Base-by-base conservation (phyloP, 2,797 vertebrate genomes). In the Xiphorhynchus erythropygius region DNA sequence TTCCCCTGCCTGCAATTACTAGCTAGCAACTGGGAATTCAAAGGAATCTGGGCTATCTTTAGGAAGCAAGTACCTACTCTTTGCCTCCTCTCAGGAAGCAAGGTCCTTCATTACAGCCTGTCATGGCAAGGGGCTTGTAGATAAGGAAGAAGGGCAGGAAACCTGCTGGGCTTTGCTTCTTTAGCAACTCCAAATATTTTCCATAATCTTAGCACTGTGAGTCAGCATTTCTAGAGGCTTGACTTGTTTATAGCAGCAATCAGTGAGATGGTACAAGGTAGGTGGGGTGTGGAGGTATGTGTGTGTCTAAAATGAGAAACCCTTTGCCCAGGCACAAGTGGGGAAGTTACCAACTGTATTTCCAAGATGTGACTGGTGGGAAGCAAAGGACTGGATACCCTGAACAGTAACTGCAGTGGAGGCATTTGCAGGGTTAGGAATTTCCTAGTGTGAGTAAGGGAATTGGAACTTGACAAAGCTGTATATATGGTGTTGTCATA, bases 211-310 rank as follows among this genome's bases (percentile, higher is more conserved):
- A 39, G 79, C 50, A 42, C 85, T 67, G 73, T 96, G 94, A 94
- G 95, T 97, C 95, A 96, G 95, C 95, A 96, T 63, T 96, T 85
- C 82, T 80, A 68, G 76, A 92, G 87, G 87, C 73, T 55, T 23
- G 80, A 21, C 60, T 83, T 80, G 87, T 95, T 95, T 89, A 89
- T 76, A 87, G 73, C 87, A 84, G 87, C 83, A 74, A 28, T 92
- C 41, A 35, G 76, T 42, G 59, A 63, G 76, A 42, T 88, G 87
- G 74, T 67, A 71, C 62, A 18, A 28, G 82, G 82, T 78, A 81
- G 74, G 74, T 81, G 70, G 60, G 89, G 59, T 89, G 52, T 60
- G 81, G 78, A 88, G 60, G 49, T 63, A 64, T 0, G 0, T 32
- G 33, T 65, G 33, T 64, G 59, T 69, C 74, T 89, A 42, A 93